phyloP scores from a whole-genome alignment of 2,888 invertebrate species.

The Leptopilina syphax region DNA sequence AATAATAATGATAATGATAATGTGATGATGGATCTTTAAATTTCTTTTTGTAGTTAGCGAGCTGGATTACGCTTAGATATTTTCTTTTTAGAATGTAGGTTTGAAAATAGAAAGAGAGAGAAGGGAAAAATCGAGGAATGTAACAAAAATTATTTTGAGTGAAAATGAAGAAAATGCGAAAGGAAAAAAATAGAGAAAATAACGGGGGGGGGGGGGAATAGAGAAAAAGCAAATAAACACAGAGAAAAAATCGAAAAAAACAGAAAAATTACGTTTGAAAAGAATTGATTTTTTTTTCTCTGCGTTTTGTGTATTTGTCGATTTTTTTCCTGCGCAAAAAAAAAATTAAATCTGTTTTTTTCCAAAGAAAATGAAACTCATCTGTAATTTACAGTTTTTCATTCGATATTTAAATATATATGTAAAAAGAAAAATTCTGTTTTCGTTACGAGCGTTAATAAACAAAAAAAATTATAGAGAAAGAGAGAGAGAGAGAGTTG shows the following conservation, averaged over 20 bases:
- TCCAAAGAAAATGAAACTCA: slow-evolving; percentile 51
- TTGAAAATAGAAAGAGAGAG: slow-evolving; percentile 23
- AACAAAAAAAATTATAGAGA: too few species aligned
- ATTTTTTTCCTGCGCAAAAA: slow-evolving; percentile 52
- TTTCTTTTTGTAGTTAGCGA: slow-evolving; percentile 16
- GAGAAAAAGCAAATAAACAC: too few species aligned
- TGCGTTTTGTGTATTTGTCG: neutral
- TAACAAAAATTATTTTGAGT: neutral
- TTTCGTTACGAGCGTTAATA: slow-evolving; percentile 24
- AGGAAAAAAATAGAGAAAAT: neutral
- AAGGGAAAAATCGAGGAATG: neutral
- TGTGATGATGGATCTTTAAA: slow-evolving; percentile 9
- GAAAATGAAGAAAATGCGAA: slow-evolving; percentile 44
- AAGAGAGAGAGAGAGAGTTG: neutral
- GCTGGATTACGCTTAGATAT: slow-evolving; percentile 38
- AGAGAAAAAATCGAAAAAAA: neutral
- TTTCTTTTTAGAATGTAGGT: neutral
- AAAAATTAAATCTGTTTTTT: slow-evolving; percentile 65
- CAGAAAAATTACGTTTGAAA: slow-evolving; percentile 30
- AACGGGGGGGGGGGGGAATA: too few species aligned
- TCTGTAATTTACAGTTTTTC: slow-evolving; percentile 37
- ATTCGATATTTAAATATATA: slow-evolving; percentile 16
- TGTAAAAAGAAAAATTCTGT: slow-evolving; percentile 34
- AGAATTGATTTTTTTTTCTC: slow-evolving; percentile 46
- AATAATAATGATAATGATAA: neutral